Evolutionary conservation across 2,888 invertebrate species (phyloP).

Genomic region (Cephalotes varians): DNA sequence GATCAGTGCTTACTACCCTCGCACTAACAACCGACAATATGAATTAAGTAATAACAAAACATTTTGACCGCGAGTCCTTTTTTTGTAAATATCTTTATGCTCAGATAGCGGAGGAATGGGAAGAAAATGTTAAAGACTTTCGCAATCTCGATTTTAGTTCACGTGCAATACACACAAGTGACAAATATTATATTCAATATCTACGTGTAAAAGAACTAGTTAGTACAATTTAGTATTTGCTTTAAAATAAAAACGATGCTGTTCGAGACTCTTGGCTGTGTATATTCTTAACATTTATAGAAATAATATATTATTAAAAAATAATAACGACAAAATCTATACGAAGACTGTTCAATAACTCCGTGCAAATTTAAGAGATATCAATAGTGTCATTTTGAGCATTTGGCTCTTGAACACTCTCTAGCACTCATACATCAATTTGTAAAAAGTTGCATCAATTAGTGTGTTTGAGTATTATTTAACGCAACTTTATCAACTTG

Average conservation of each 20-base stretch:
- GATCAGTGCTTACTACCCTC: constrained; percentile 93
- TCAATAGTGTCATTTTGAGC: no score
- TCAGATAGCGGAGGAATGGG: constrained; percentile 35
- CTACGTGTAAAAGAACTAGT: constrained; percentile 71
- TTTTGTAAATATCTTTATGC: constrained; percentile 78
- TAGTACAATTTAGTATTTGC: constrained; percentile 78
- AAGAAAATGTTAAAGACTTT: constrained; percentile 57
- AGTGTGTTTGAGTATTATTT: no score
- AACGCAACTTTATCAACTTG: no score
- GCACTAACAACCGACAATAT: constrained; percentile 91
- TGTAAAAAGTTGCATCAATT: no score
- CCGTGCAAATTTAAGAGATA: no score
- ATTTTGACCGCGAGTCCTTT: constrained; percentile 57
- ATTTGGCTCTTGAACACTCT: no score
- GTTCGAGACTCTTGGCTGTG: constrained; percentile 20
- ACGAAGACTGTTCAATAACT: no score
- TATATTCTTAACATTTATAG: background rate
- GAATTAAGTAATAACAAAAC: constrained; percentile 74
- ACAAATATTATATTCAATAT: constrained; percentile 75
- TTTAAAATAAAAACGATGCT: constrained; percentile 75
- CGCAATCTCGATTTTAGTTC: constrained; percentile 71
- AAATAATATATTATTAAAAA: background rate
- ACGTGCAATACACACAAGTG: constrained; percentile 82
- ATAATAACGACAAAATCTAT: background rate
- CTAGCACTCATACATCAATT: no score